These are phyloP conservation scores for Athene noctua DNA, from an alignment of 2,113 vertebrate genomes.

Conservation along the genomic window DNA sequence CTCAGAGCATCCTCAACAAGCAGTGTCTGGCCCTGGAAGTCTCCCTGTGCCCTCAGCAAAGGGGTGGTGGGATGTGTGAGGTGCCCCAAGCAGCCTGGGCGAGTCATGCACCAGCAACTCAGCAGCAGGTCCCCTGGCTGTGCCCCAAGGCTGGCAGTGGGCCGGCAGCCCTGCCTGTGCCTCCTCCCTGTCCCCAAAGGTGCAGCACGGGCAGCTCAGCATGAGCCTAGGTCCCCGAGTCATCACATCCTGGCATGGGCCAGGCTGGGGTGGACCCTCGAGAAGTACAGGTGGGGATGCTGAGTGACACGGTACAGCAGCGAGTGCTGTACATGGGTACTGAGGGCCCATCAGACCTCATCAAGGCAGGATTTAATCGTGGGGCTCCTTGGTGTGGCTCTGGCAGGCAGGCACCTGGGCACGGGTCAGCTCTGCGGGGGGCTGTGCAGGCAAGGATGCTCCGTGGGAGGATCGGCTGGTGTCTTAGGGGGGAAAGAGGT, in stretches of 20 bases:
- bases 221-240: neutral
- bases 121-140: neutral
- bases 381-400: neutral
- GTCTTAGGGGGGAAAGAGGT: neutral
- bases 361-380: neutral
- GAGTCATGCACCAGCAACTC: neutral
- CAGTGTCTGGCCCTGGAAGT: rapidly evolving
- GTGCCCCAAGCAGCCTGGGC: neutral
- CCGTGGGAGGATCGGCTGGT: neutral
- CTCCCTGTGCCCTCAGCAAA: neutral
- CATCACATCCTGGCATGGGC: rapidly evolving
- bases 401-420: neutral
- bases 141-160: neutral
- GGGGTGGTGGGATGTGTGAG: neutral
- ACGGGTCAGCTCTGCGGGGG: neutral
- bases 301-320: rapidly evolving
- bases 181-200: neutral
- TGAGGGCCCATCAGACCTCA: rapidly evolving
- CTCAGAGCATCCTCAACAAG: neutral
- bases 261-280: neutral
- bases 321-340: rapidly evolving
- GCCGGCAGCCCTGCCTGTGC: neutral
- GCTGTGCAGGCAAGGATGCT: neutral
- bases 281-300: neutral
- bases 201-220: neutral